Evolutionary conservation across 2,888 invertebrate species (phyloP), one percentile per base, ranked within the genome.

Genomic region (Melanophora roralis): DNA sequence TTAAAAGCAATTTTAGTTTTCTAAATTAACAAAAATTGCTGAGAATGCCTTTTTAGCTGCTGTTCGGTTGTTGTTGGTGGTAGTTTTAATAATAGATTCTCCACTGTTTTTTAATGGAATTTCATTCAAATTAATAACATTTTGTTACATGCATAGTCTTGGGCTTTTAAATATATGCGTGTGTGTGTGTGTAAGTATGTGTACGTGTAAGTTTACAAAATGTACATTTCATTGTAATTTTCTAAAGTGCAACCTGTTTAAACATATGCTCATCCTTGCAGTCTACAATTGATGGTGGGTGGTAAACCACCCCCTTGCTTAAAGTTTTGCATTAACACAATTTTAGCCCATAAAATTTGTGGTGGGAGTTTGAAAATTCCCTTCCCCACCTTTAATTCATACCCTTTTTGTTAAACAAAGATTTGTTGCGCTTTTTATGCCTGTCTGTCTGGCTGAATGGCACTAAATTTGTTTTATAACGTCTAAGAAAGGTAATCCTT

Each of bases 381-480:
- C 0, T 14, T 23, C 57, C 38, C 32, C 36, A 36, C 27, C 11
- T 34, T 2, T 2, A 7, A 38, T 38, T 36, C 49, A 38, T 8
- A 32, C 47, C 36, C 14, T 47, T 23, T 23, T n/a, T n/a, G n/a
- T n/a, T n/a, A n/a, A n/a, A n/a, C 32, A 57, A 47, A 68, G 80
- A 80, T 80, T 80, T 80, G 80, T 80, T 80, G 80, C 80, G 80
- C 76, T 80, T 80, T 80, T 75, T 75, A 65, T 67, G 75, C 59
- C 78, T n/a, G n/a, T n/a, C n/a, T n/a, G n/a, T n/a, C n/a, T n/a
- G n/a, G n/a, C n/a, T n/a, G 57, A 32, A 40, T 62, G 60, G 16
- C 21, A n/a, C n/a, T 60, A 49, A 36, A 45, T 64, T 53, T 49
- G 16, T 74, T 65, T 74, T 68, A 64, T 65, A 36, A 45, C 47